These are phyloP conservation scores for Apocheima hispidaria DNA, from an alignment of 2,888 invertebrate species.

Conservation along the genomic window DNA sequence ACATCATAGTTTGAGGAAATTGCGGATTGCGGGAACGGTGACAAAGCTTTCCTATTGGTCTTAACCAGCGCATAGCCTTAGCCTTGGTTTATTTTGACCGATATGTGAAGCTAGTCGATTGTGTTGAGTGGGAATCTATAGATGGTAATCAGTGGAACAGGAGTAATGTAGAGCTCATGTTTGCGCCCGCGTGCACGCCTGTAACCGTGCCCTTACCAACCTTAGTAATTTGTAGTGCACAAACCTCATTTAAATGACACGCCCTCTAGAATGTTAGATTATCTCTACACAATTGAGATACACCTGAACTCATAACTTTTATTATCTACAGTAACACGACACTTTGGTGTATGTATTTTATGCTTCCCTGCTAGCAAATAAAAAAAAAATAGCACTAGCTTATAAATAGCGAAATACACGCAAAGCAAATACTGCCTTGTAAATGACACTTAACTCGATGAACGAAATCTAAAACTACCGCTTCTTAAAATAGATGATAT, in stretches of 20 bases:
- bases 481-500: neutral
- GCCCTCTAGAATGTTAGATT: neutral
- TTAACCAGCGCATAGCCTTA: too few relatives aligned
- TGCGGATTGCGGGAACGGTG: too few relatives aligned
- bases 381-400: neutral
- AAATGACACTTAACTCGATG: slow-evolving; percentile 17
- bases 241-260: neutral
- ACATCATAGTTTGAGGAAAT: too few relatives aligned
- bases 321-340: neutral
- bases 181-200: too few relatives aligned
- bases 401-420: neutral
- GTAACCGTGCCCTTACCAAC: neutral
- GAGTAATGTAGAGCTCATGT: too few relatives aligned
- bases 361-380: neutral
- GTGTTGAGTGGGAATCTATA: too few relatives aligned
- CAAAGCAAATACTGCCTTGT: neutral
- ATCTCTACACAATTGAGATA: neutral
- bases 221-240: neutral
- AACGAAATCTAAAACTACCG: slow-evolving; percentile 13
- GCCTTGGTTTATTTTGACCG: too few relatives aligned
- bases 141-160: too few relatives aligned
- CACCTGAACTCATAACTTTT: neutral
- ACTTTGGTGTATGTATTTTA: neutral
- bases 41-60: too few relatives aligned
- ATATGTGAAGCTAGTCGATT: too few relatives aligned